phyloP scores from a whole-genome alignment of 1,140 invertebrate species.

The Plectus sambesii region DNA sequence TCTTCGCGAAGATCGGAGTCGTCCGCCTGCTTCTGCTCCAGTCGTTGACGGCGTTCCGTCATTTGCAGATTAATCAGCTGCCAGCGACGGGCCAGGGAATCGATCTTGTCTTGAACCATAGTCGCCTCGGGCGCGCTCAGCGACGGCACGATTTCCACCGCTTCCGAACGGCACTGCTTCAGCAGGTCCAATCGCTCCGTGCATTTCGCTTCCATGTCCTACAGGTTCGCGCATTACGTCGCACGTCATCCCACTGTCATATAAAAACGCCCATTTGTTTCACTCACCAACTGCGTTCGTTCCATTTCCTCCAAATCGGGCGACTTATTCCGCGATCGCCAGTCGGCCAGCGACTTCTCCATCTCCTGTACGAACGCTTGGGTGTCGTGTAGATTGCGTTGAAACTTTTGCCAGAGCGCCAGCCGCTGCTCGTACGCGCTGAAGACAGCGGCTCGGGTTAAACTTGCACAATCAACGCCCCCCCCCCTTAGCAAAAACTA shows the following conservation, averaged over 20 bases:
- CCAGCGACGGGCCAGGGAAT: slow-evolving; percentile 14
- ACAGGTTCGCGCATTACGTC: no score
- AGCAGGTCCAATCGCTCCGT: no score
- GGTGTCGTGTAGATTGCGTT: no score
- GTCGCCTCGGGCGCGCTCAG: slow-evolving; percentile 16
- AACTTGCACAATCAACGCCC: no score
- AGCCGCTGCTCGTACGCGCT: no score
- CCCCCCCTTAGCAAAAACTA: no score
- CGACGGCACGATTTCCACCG: slow-evolving; percentile 14
- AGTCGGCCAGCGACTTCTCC: slow-evolving; percentile 11
- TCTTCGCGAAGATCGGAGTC: slow-evolving; percentile 26
- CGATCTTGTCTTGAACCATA: slow-evolving; percentile 13
- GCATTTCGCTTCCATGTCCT: no score
- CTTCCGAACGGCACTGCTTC: no score
- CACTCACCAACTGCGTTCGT: slow-evolving; percentile 18
- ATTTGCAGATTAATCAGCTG: slow-evolving; percentile 20
- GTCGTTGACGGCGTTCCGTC: slow-evolving; percentile 9
- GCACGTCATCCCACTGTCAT: no score
- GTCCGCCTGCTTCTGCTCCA: slow-evolving; percentile 28
- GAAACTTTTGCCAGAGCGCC: no score
- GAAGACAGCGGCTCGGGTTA: no score
- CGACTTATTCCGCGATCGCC: slow-evolving; percentile 20
- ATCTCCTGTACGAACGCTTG: no score
- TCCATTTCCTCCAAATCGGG: slow-evolving; percentile 31
- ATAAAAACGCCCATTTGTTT: slow-evolving; percentile 25